These are phyloP conservation scores for Nemotelus nigrinus DNA, from an alignment of 2,888 invertebrate species.

Conservation along the genomic window DNA sequence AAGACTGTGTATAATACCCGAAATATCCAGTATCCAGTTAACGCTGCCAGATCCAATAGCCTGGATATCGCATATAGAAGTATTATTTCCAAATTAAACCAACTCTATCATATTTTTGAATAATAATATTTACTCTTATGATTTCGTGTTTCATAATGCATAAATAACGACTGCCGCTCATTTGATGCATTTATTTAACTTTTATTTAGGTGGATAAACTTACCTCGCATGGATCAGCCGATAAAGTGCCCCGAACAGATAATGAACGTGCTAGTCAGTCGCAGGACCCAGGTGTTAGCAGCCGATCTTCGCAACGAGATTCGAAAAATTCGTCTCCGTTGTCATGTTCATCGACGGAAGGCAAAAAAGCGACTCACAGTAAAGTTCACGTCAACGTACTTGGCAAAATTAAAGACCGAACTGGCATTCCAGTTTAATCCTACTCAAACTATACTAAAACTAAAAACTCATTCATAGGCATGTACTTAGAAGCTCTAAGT, in stretches of 20 bases:
- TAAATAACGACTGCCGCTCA: neutral
- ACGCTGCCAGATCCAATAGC: too few species aligned
- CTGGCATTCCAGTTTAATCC: constrained; percentile 63
- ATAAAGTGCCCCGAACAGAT: constrained; percentile 23
- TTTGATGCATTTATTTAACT: neutral
- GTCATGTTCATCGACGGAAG: constrained; percentile 58
- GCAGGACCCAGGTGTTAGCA: constrained; percentile 55
- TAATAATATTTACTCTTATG: too few species aligned
- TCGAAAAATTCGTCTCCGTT: constrained; percentile 63
- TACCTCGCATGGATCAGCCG: constrained; percentile 57
- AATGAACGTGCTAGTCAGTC: constrained; percentile 36
- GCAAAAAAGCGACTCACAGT: constrained; percentile 57
- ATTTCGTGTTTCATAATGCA: too few species aligned
- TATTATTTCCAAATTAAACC: neutral
- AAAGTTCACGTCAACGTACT: constrained; percentile 65
- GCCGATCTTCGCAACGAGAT: constrained; percentile 55
- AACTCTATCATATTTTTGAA: too few species aligned
- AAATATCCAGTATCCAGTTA: too few species aligned
- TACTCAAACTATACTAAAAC: neutral
- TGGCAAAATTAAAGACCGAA: constrained; percentile 65
- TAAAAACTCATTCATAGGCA: neutral
- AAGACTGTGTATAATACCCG: too few species aligned
- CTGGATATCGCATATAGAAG: too few species aligned
- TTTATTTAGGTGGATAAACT: constrained; percentile 57
- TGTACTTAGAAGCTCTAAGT: neutral